These are phyloP conservation scores for Gisinianus flammeolus DNA, from an alignment of 2,888 invertebrate species.

Conservation along the genomic window DNA sequence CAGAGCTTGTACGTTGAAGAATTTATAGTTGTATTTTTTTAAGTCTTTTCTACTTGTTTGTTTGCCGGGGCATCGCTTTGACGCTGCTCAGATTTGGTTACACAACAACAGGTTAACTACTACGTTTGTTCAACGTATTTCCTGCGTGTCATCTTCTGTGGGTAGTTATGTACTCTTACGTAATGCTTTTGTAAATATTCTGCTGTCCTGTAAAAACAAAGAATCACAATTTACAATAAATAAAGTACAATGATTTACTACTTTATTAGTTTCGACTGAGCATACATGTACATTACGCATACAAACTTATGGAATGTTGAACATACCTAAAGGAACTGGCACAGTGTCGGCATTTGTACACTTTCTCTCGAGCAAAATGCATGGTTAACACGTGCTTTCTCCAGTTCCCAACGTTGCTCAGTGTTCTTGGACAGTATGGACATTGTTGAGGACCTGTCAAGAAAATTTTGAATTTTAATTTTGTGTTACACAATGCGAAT, in stretches of 20 bases:
- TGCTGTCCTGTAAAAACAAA: no score
- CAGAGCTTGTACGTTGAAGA: slow-evolving; percentile 1
- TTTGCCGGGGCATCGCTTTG: no score
- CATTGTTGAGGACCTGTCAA: slow-evolving; percentile 57
- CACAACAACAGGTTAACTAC: slow-evolving; percentile 5
- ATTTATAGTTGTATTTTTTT: slow-evolving; percentile 8
- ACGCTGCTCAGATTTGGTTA: no score
- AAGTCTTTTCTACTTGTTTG: background rate
- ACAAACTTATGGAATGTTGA: no score
- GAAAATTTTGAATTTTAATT: no score
- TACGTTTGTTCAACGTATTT: slow-evolving; percentile 47
- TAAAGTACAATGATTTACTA: no score
- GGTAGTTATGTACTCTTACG: slow-evolving; percentile 60
- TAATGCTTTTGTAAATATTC: slow-evolving; percentile 61
- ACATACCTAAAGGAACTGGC: slow-evolving; percentile 60
- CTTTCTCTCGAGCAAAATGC: slow-evolving; percentile 60
- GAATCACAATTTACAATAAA: no score
- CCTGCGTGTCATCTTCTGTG: slow-evolving; percentile 60
- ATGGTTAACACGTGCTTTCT: slow-evolving; percentile 61
- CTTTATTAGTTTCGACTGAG: no score
- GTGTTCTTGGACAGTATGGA: slow-evolving; percentile 60
- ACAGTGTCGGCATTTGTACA: slow-evolving; percentile 60
- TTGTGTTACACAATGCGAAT: no score
- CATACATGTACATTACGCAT: no score
- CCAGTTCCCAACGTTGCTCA: slow-evolving; percentile 61